Base-by-base conservation (phyloP, 2,888 invertebrate species). In the Stenotaenia linearis region DNA sequence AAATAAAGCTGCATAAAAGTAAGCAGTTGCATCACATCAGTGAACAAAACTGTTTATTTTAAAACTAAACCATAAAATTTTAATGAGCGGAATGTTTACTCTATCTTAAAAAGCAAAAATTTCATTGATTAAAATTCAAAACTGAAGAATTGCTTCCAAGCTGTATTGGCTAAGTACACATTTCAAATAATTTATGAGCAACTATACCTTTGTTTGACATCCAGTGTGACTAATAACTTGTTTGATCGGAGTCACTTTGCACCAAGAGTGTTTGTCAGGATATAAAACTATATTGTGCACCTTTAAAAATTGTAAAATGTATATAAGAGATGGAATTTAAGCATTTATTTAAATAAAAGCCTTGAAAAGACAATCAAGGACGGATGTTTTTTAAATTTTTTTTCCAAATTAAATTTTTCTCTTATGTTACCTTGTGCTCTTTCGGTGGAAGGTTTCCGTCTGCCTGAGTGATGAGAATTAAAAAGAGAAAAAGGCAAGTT, bases 201-300 rank as follows among this genome's bases (percentile, higher is more conserved):
- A n/a, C 5, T 37, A 45, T 77, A 89, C 88, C 0, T 77, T 77
- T 15, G 90, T 89, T 81, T 89, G 89, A 84, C 90, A 91, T 79
- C 90, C 90, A 0, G 90, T 90, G 84, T 83, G 82, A 25, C 82
- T 82, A 45, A 91, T 90, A 25, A 91, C 90, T 85, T 91, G 91
- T 84, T 90, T 90, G 82, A 91, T 91, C 5, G 90, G 89, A 32
- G 90, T 90, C 21, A 90, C 90, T 84, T 91, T 90, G 84, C 91
- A 91, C 91, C 91, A 91, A 28, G 91, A 91, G 84, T 91, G 90
- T 83, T 90, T 90, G 84, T 91, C 91, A 1, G 91, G 91, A 83
- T 91, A 91, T 56, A 91, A 85, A 3, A 91, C 91, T 80, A 91
- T 91, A 84, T 91, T 91, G 86, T 91, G 91, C 7, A 91, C 91